A percentile compares a stretch with the other conserved stretches of the same genome.
These are phyloP conservation scores for Drosophila helvetica DNA, from an alignment of 2,888 invertebrate species.

Conservation along the genomic window DNA sequence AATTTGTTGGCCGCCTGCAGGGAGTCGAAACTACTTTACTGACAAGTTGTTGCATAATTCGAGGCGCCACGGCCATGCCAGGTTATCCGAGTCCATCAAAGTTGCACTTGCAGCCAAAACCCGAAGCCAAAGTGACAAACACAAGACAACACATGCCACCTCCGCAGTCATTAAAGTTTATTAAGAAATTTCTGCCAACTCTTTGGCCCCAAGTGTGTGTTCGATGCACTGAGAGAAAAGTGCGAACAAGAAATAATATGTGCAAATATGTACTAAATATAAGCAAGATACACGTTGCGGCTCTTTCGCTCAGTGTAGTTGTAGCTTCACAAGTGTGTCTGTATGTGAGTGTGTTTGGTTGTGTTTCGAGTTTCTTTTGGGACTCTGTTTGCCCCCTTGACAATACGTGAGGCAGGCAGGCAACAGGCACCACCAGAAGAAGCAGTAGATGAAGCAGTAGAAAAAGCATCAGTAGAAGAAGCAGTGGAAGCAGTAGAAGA, in stretches of 20 bases:
- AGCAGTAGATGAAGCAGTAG: conserved; percentile 7
- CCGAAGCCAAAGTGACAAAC: conserved; percentile 44
- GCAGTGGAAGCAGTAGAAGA: conserved; percentile 1
- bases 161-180: conserved; percentile 77
- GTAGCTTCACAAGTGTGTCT: background rate
- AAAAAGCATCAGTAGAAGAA: background rate
- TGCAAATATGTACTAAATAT: no score
- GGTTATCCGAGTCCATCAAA: conserved; percentile 69
- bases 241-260: background rate
- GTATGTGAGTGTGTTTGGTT: background rate
- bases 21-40: conserved; percentile 29
- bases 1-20: conserved; percentile 50
- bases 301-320: background rate
- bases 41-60: conserved; percentile 59
- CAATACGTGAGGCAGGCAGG: conserved; percentile 15
- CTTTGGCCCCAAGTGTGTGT: conserved; percentile 15
- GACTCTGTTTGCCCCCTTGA: conserved; percentile 14
- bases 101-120: conserved; percentile 56
- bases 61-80: conserved; percentile 27
- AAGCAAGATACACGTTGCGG: background rate
- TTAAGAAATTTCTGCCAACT: conserved; percentile 68
- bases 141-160: conserved; percentile 32
- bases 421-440: conserved; percentile 20
- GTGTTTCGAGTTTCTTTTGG: conserved; percentile 19
- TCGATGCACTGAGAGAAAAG: background rate